Evolutionary conservation across 1,140 invertebrate species (phyloP), one percentile per base, ranked within the genome.

Genomic region (Agrypnia vestita): DNA sequence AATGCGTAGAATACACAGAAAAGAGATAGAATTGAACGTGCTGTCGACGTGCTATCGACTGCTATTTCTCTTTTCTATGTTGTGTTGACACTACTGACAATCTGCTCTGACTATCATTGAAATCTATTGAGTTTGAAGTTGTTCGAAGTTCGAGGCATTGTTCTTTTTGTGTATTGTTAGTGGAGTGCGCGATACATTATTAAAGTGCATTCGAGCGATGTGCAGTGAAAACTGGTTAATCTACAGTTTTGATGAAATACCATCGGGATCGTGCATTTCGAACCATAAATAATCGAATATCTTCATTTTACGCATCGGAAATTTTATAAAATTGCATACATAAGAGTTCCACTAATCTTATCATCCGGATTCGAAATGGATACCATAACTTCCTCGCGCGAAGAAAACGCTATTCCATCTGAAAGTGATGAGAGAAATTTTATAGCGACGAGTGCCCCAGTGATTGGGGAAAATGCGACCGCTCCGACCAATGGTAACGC

Each of bases 361-460:
- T 72, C 80, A 80, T 82, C 81, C 83, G 81, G 84, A 82, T 83
- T 85, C 69, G 49, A 84, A 82, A 86, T 87, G 86, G 86, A 87
- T 72, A 84, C 79, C 51, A 83, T 87, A 53, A 80, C 81, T n/a
- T 84, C 85, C 62, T 84, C 84, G 0, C 78, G 84, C 17, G 86
- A 86, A n/a, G 85, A 86, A 11, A 77, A 79, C 47, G 85, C 84
- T 43, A 84, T 83, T 64, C 84, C 84, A 7, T 86, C 86, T 47
- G 85, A 79, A 0, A 85, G 85, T 67, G 84, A 85, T 0, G 85
- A 86, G 17, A 76, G 49, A 3, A 83, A 59, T 85, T 79, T 21
- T 85, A 86, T 53, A 43, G 62, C 72, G 10, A 55, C 79, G 4
- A 75, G 67, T 19, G 43, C 15, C 7, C 46, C 62, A 12, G 47